Evolutionary conservation across 2,113 vertebrate genomes (phyloP).

Genomic region (Saimiri boliviensis): DNA sequence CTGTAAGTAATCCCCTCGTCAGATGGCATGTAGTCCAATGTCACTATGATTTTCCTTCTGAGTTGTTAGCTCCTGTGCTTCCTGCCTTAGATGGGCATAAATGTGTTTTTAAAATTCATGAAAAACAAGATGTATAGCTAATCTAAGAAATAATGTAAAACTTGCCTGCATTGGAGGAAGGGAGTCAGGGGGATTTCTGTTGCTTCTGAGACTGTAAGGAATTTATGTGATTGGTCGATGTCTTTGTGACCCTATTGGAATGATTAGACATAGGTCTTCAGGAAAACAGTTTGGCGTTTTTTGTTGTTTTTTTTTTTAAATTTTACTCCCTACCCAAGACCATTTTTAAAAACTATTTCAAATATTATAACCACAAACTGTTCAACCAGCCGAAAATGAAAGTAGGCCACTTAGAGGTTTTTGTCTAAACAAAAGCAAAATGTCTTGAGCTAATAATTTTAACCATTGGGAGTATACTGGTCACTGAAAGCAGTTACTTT

Average conservation of each 20-base stretch:
- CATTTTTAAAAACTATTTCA: slow-evolving; percentile 64
- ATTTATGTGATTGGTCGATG: neutral
- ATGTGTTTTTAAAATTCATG: neutral
- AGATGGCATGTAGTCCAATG: neutral
- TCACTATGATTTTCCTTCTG: slow-evolving; percentile 32
- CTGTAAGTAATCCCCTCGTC: slow-evolving; percentile 41
- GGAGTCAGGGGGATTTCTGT: neutral
- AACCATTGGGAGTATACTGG: slow-evolving; percentile 40
- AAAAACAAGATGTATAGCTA: neutral
- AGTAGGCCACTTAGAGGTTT: slow-evolving; percentile 69
- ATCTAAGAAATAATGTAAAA: neutral
- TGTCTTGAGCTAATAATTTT: slow-evolving; percentile 53
- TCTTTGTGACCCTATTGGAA: slow-evolving; percentile 30
- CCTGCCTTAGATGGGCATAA: neutral
- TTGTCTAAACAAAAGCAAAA: slow-evolving; percentile 62
- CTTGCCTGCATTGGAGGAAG: neutral
- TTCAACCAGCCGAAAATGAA: slow-evolving; percentile 74
- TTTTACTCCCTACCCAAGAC: slow-evolving; percentile 42
- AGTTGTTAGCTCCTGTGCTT: neutral
- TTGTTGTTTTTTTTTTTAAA: neutral
- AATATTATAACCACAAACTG: slow-evolving; percentile 70
- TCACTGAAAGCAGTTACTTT: slow-evolving; percentile 52
- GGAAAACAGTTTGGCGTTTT: neutral
- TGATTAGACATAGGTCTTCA: slow-evolving; percentile 39
- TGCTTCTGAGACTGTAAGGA: neutral